phyloP scores from a whole-genome alignment of 2,888 invertebrate genomes.

The Leptopilina syphax region DNA sequence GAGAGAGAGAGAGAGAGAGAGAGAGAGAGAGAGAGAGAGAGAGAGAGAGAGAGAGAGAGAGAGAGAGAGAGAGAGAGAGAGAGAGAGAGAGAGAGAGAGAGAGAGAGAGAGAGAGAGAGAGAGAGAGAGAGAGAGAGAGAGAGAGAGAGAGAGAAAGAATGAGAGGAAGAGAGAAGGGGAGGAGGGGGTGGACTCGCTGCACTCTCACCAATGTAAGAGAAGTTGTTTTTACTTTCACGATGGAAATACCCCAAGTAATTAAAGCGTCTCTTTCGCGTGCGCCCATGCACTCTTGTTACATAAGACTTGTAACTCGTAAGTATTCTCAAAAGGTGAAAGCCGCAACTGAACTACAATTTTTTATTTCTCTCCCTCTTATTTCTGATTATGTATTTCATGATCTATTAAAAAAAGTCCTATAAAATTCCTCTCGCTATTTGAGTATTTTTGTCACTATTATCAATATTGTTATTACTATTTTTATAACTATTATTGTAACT shows the following conservation, averaged over 20 bases:
- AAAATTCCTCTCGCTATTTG: too few relatives aligned
- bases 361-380: background rate
- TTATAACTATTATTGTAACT: too few relatives aligned
- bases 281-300: constrained; percentile 23
- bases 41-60: background rate
- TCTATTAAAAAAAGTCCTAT: background rate
- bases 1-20: background rate
- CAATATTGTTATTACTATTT: too few relatives aligned
- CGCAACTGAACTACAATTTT: background rate
- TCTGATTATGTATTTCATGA: constrained; percentile 9
- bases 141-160: background rate
- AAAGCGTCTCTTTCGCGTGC: constrained; percentile 12
- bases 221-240: constrained; percentile 4
- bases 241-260: constrained; percentile 13
- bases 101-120: background rate
- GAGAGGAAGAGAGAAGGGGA: background rate
- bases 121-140: background rate
- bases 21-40: background rate
- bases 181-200: background rate
- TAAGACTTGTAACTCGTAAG: constrained; percentile 22
- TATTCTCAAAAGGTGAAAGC: constrained; percentile 29
- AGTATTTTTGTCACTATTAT: too few relatives aligned
- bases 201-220: background rate
- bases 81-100: background rate
- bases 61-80: background rate